Conservation (phyloP, 2,113 vertebrate species). For the Toxotes chatareus region DNA sequence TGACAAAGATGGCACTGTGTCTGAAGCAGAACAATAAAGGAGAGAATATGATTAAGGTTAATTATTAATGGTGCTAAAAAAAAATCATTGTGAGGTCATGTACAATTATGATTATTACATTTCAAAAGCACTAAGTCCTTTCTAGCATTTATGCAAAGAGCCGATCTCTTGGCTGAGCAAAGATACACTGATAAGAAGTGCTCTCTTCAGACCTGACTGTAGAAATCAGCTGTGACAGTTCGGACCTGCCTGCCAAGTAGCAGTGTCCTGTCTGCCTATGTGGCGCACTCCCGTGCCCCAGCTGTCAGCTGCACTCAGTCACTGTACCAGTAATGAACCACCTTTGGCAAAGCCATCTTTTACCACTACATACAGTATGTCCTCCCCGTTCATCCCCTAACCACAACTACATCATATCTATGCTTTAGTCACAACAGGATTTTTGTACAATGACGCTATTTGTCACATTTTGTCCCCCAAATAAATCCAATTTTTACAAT, state of each 20-base stretch:
- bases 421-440: background rate
- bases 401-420: slow-evolving; percentile 9
- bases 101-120: background rate
- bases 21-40: background rate
- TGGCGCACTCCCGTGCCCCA: slow-evolving; percentile 63
- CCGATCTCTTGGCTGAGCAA: slow-evolving; percentile 64
- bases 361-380: slow-evolving; percentile 11
- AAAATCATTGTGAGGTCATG: background rate
- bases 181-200: slow-evolving; percentile 67
- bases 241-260: slow-evolving; percentile 77
- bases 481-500: background rate
- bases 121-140: slow-evolving; percentile 10
- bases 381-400: slow-evolving; percentile 23
- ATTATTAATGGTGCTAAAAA: background rate
- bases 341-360: slow-evolving; percentile 57
- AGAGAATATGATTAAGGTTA: background rate
- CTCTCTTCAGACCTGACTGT: slow-evolving; percentile 65
- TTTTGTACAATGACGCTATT: background rate
- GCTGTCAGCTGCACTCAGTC: slow-evolving; percentile 83
- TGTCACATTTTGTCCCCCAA: background rate
- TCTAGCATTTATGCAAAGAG: background rate
- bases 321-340: slow-evolving; percentile 72
- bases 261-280: slow-evolving; percentile 67
- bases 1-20: background rate
- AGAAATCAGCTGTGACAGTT: slow-evolving; percentile 79